Evolutionary conservation across 2,888 invertebrate genomes (phyloP).

Genomic region (Lutraria lutraria): DNA sequence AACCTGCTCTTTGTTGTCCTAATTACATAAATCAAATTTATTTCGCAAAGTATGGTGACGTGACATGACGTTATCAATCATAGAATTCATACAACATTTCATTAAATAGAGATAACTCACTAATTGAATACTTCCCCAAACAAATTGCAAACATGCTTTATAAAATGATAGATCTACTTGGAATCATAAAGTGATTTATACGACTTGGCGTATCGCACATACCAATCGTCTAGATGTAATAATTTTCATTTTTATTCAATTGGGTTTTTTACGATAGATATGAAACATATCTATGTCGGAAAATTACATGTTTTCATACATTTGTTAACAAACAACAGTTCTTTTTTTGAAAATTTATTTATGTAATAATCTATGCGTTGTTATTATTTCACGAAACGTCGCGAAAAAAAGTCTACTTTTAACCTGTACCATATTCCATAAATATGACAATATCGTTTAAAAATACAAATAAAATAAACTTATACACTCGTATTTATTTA

Average conservation of each 20-base stretch:
- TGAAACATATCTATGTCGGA: no score
- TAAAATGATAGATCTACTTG: neutral
- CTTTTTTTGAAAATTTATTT: no score
- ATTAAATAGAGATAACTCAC: neutral
- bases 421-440: no score
- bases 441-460: no score
- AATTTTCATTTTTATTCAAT: neutral
- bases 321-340: no score
- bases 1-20: neutral
- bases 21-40: conserved; percentile 5
- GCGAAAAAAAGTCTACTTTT: no score
- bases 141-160: conserved; percentile 18
- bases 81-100: neutral
- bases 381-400: no score
- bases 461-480: no score
- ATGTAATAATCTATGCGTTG: no score
- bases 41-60: neutral
- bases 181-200: conserved; percentile 3
- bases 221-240: neutral
- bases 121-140: conserved; percentile 14
- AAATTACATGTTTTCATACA: no score
- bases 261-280: neutral
- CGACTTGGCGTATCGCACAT: neutral
- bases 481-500: no score
- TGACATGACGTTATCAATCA: neutral